Base-by-base conservation (phyloP, 1,140 invertebrate genomes). In the Odontomachus brunneus region DNA sequence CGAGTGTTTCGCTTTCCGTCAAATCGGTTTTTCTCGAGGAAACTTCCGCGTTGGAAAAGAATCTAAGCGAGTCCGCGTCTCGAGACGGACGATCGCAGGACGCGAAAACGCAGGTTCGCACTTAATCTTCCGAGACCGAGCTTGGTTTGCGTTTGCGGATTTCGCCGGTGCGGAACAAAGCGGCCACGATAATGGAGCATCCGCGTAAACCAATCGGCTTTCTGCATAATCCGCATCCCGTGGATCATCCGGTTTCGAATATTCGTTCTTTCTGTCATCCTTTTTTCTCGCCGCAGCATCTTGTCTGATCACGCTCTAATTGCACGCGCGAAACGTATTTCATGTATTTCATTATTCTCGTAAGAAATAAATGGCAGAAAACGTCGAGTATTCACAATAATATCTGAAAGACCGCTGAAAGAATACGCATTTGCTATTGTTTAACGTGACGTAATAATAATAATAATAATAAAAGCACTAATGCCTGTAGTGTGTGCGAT, bases 251-350 rank as follows among this genome's bases (percentile, higher is more conserved):
- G 53, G 69, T 71, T 88, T 73, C 55, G 29, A 76, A 86, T 71
- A 87, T 85, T 85, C 83, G 33, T 33, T 33, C 29, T 33, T 33
- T 33, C 29, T 33, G 29, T n/a, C n/a, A n/a, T 33, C 5, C 5
- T 5, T 33, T 51, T 83, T 84, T 74, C 83, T 76, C 48, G 24
- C n/a, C 7, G 2, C 7, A 48, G 3, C 59, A 29, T 72, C 72
- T 73, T 72, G 72, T 87, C 84, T 74, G 85, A 86, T 86, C 84
- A 49, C 69, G 49, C n/a, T 62, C 67, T 86, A 87, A 87, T 84
- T 86, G 62, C 86, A 26, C 81, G 82, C 49, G 72, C 60, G 75
- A 87, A 87, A 59, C 22, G 33, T 71, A 19, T 66, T 26, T 78
- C 55, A 57, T 44, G 26, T 55, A 11, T 44, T 3, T 44, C 9